phyloP scores from a whole-genome alignment of 1,140 invertebrate genomes.

The Teleopsis dalmanni region DNA sequence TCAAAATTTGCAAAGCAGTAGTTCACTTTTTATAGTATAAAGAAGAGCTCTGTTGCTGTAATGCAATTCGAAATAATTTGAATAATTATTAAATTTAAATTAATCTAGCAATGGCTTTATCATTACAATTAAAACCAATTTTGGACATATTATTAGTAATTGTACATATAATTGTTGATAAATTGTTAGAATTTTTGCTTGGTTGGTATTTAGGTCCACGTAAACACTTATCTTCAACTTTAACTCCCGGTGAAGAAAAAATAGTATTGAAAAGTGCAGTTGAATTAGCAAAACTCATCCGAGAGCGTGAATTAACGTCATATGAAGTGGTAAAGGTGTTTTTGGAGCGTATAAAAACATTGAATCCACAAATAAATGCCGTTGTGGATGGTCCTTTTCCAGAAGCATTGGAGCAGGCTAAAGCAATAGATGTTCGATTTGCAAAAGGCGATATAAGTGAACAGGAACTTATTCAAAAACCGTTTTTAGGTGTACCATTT shows the following conservation, averaged over 20 bases:
- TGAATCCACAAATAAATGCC: conserved; percentile 73
- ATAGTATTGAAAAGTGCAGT: conserved; percentile 56
- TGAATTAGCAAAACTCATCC: conserved; percentile 58
- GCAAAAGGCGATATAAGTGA: conserved; percentile 47
- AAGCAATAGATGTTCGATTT: conserved; percentile 60
- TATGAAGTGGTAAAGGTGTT: conserved; percentile 66
- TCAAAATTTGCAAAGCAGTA: too few species aligned
- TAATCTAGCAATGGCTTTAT: neutral
- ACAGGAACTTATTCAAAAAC: conserved; percentile 54
- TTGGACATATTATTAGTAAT: conserved; percentile 22
- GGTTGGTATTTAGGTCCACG: conserved; percentile 29
- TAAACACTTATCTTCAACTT: conserved; percentile 45
- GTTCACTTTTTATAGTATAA: too few species aligned
- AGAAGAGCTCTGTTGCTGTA: too few species aligned
- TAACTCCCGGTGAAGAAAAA: conserved; percentile 47
- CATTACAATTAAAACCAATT: conserved; percentile 15
- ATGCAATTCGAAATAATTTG: too few species aligned
- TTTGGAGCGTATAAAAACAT: conserved; percentile 69
- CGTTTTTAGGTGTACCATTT: conserved; percentile 75
- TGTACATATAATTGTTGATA: conserved; percentile 28
- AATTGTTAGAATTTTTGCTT: conserved; percentile 28
- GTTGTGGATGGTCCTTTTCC: conserved; percentile 70
- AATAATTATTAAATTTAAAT: too few species aligned
- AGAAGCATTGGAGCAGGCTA: conserved; percentile 68
- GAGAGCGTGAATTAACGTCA: conserved; percentile 53